Evolutionary conservation across 2,797 vertebrate genomes (phyloP), one percentile per base, ranked within the genome.

Genomic region (Xenops minutus): DNA sequence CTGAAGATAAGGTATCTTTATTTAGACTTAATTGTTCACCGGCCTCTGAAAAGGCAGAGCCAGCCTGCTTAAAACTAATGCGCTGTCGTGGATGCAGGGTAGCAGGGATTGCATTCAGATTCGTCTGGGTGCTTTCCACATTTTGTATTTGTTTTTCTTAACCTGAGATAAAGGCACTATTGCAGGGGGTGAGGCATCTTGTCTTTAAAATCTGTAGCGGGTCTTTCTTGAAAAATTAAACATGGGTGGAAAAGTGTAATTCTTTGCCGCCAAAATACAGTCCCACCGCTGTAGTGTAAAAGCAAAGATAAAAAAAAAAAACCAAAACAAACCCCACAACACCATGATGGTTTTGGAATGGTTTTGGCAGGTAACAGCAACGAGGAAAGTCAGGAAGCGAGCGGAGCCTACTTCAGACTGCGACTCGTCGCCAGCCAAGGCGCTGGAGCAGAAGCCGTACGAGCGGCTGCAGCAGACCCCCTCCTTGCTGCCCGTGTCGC

Each of bases 351-450:
- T 89, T 94, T 95, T 92, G 92, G 96, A 37, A 88, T 61, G 84
- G 8, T 89, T 94, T 95, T 92, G 92, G 96, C 96, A 98, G 98
- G 96, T 98, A 79, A 97, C 92, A 2, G 91, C 98, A 96, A 98
- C 98, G 77, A 98, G 98, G 91, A 97, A 98, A 77, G 97, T 98
- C 95, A 98, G 98, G 97, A 99, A 99, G 96, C 98, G 98, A 87
- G 98, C 97, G 5, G 98, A 98, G 91, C 98, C 98, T 72, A 97
- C 97, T 89, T 98, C 98, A 29, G 98, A 99, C 96, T 98, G 98
- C 13, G 98, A 98, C 92, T 96, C 97, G 62, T 98, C 97, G 3
- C 98, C 98, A 1, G 95, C 97, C 89, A 98, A 98, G 97, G 92
- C 95, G 23, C 97, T 98, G 29, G 98, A 98, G 95, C 98, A 98